Conservation (phyloP, 2,888 invertebrate species). For the Thymelicus acteon region DNA sequence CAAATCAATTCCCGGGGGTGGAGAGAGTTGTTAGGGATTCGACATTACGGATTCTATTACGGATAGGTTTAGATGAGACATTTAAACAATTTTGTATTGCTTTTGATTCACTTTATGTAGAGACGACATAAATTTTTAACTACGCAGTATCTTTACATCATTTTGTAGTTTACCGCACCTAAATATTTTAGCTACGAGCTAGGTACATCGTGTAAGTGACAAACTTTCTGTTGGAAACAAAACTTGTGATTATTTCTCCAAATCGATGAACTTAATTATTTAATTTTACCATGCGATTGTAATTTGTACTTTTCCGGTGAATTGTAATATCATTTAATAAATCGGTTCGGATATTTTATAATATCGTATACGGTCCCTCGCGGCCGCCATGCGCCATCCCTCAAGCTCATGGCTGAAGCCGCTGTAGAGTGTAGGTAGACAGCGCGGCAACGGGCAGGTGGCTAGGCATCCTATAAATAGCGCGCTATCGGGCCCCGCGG, state of each 20-base stretch:
- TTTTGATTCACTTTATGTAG: too few species aligned
- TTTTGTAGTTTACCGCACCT: too few species aligned
- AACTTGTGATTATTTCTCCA: too few species aligned
- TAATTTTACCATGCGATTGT: too few species aligned
- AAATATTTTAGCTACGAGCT: too few species aligned
- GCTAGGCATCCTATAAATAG: constrained; percentile 32
- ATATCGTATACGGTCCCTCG: neutral
- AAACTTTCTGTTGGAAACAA: too few species aligned
- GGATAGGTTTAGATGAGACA: neutral
- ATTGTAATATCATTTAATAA: too few species aligned
- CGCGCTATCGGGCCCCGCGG: constrained; percentile 2
- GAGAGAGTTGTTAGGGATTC: constrained; percentile 8
- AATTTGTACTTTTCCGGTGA: too few species aligned
- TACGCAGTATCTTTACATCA: too few species aligned
- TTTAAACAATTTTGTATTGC: neutral
- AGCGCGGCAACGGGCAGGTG: constrained; percentile 12
- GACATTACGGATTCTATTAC: neutral
- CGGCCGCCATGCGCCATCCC: neutral
- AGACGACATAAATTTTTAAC: too few species aligned
- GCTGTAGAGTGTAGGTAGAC: neutral
- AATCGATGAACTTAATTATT: too few species aligned
- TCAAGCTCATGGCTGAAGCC: neutral
- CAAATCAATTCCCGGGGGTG: constrained; percentile 14
- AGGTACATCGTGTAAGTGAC: too few species aligned
- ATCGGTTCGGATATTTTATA: neutral